Evolutionary conservation across 2,888 invertebrate genomes (phyloP), one percentile per base, ranked within the genome.

Genomic region (Agelastica alni): DNA sequence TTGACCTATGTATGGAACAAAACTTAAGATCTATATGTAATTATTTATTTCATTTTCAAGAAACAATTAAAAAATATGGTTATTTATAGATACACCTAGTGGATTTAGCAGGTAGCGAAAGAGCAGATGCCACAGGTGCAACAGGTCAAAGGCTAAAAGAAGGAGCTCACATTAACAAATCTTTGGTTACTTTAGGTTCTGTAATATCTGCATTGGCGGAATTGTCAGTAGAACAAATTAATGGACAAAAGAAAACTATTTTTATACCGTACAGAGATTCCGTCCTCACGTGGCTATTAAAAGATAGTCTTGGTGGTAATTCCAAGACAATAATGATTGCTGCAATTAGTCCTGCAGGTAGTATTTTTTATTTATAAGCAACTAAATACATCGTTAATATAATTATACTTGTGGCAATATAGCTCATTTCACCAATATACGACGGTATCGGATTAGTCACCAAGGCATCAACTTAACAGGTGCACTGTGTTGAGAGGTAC

Each of bases 261-360:
- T 92, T 91, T 78, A 91, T 93, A 64, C 93, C 93, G 2, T 93
- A 93, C 77, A 81, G 93, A 4, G 91, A 93, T 78, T 93, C 93
- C 0, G 91, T 91, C 43, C 82, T 93, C 9, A 93, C 93, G 2
- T 93, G 93, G 92, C 77, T 93, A 49, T 80, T 93, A 4, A 93
- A 92, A 74, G 93, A 93, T 70, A 91, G 91, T 58, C 79, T 93
- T 43, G 93, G 93, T 0, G 93, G 93, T 1, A 93, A 93, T 77
- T 91, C 92, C 7, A 93, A 93, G 75, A 93, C 93, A 0, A 91
- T 93, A 59, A 93, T 93, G 93, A 91, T 93, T 58, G 93, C 93
- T 17, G 90, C 89, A 13, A 86, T 87, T 55, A 84, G 84, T 74
- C 75, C 76, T 9, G 76, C 77, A 47, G 74, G 73, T 73, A 69